phyloP scores from a whole-genome alignment of 2,797 vertebrate genomes.

The Fistularia tabacaria region DNA sequence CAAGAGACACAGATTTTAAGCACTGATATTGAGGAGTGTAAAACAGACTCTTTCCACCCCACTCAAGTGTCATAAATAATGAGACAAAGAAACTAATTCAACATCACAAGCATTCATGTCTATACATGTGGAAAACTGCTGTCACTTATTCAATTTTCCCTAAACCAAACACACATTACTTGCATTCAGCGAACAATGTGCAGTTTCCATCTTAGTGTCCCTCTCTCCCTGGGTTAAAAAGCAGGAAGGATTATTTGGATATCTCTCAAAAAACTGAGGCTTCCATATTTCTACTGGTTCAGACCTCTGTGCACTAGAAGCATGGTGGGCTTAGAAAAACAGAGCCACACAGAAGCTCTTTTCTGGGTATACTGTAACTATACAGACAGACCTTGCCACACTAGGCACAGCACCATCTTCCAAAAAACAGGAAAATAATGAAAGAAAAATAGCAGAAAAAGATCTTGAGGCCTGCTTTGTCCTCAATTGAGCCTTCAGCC shows the following conservation, averaged over 20 bases:
- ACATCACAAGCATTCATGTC: slow-evolving; percentile 60
- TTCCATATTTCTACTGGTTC: slow-evolving; percentile 40
- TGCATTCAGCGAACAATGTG: slow-evolving; percentile 57
- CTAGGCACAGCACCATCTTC: slow-evolving; percentile 38
- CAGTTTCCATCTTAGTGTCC: slow-evolving; percentile 39
- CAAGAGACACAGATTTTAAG: slow-evolving; percentile 51
- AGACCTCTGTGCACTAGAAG: slow-evolving; percentile 54
- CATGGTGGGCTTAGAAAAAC: slow-evolving; percentile 36
- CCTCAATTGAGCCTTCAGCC: slow-evolving; percentile 65
- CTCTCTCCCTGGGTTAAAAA: slow-evolving; percentile 44
- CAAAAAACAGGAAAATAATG: slow-evolving; percentile 23
- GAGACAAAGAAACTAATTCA: slow-evolving; percentile 55
- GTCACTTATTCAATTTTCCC: slow-evolving; percentile 44
- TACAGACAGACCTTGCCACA: slow-evolving; percentile 36
- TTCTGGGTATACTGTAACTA: slow-evolving; percentile 51
- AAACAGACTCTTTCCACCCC: slow-evolving; percentile 53
- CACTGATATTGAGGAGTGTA: slow-evolving; percentile 73
- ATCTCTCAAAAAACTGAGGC: slow-evolving; percentile 24
- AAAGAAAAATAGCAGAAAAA: slow-evolving; percentile 27
- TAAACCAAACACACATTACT: slow-evolving; percentile 55
- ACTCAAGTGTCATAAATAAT: slow-evolving; percentile 67
- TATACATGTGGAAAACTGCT: slow-evolving; percentile 47
- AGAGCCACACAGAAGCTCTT: slow-evolving; percentile 26
- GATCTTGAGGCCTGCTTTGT: slow-evolving; percentile 50
- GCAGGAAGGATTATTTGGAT: slow-evolving; percentile 42